Conservation (phyloP, 2,113 vertebrate species). For the Pitta sordida region DNA sequence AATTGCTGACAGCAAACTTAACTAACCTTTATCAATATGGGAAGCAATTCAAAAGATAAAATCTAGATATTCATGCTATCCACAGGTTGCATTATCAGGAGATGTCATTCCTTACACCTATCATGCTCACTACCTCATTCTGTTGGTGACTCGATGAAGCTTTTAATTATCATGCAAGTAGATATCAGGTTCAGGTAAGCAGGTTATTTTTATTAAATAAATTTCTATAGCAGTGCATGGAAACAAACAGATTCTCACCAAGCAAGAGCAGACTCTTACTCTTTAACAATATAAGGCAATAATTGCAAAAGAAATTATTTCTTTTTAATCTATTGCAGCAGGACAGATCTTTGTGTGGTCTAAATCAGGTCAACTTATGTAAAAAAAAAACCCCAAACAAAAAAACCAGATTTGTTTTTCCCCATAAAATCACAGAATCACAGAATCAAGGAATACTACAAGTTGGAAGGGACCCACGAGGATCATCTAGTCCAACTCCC, state of each 20-base stretch:
- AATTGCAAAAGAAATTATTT: not conserved
- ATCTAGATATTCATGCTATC: slow-evolving; percentile 61
- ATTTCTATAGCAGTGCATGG: not conserved
- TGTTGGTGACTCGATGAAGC: slow-evolving; percentile 67
- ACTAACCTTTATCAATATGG: slow-evolving; percentile 76
- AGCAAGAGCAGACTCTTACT: not conserved
- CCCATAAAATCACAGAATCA: not conserved
- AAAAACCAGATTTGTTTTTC: not conserved
- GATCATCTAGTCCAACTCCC: too few relatives aligned
- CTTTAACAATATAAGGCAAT: not conserved
- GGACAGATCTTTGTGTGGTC: not conserved
- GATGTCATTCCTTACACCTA: slow-evolving; percentile 50
- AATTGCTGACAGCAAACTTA: not conserved
- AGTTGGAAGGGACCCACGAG: too few relatives aligned
- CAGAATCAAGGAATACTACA: too few relatives aligned
- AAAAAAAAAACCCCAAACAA: too few relatives aligned
- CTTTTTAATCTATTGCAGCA: not conserved
- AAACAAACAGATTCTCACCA: not conserved
- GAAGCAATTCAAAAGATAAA: slow-evolving; percentile 68
- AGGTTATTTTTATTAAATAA: not conserved
- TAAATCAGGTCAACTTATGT: accelerated
- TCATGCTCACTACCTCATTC: slow-evolving; percentile 59
- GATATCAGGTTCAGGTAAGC: slow-evolving; percentile 69
- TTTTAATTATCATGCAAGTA: slow-evolving; percentile 69
- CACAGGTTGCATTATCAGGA: slow-evolving; percentile 56